Base-by-base conservation (phyloP, 1,140 invertebrate species). In the Brachionus rotundiformis region DNA sequence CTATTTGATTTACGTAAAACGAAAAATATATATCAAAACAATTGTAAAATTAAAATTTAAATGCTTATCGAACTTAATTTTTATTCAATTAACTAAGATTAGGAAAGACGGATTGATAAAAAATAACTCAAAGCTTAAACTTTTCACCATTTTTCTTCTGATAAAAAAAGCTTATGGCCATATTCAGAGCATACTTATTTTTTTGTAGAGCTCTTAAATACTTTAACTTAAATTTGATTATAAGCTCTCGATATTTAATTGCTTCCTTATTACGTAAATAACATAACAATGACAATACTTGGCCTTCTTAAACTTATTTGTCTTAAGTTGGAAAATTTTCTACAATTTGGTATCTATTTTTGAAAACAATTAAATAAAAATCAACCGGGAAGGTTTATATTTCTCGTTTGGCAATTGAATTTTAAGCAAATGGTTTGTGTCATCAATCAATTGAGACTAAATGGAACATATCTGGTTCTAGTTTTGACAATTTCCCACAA, bases 21-120 rank as follows among this genome's bases (percentile, higher is more conserved):
- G 19, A 54, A 54, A 39, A 54, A 54, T 54, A 19, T 7, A 54
- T 54, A 54, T 19, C n/a, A 54, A 54, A 54, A 54, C 23, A 19
- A 54, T 54, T 54, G 47, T 54, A 54, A 54, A 54, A 54, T 54
- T 54, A 19, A 54, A 54, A 54, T 23, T 49, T 23, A 23, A 49
- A 7, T 39, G 36, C 36, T 39, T 39, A 39, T 39, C 36, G 36
- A 39, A 39, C 36, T 39, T 39, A 39, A 39, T 39, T 19, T 49
- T 54, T 54, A 54, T 54, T 54, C 47, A 54, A 54, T 54, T 54
- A 54, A 10, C 8, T 19, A 6, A 54, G 47, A 54, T 54, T 54
- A 54, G 47, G 23, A 23, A 19, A 19, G 47, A 54, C 47, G 47
- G 47, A 54, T 54, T 54, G 47, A 54, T 54, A 54, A 54, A 25